Conservation (phyloP, 2,888 invertebrate species). For the Pollenia griseotomentosa region DNA sequence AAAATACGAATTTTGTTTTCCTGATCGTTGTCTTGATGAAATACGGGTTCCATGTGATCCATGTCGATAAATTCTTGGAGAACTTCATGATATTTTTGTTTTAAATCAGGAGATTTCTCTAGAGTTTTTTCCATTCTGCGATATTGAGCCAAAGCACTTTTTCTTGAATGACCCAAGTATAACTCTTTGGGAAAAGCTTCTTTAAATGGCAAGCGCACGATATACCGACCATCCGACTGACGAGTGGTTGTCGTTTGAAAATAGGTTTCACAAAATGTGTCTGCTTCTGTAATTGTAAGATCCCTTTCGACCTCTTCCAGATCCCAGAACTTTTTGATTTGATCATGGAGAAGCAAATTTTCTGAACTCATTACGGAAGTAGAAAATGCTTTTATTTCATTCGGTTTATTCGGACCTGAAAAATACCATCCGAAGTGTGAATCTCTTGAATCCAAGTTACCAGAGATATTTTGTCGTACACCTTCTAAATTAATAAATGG, state of each 20-base stretch:
- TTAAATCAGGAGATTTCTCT: neutral
- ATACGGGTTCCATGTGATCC: conserved; percentile 30
- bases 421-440: conserved; percentile 3
- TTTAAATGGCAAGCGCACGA: neutral
- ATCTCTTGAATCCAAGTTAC: neutral
- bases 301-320: conserved; percentile 19
- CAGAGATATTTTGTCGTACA: neutral
- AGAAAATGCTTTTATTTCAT: neutral
- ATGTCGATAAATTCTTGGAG: conserved; percentile 34
- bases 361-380: neutral
- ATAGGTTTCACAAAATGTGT: conserved; percentile 12
- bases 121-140: conserved; percentile 27
- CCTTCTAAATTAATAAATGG: neutral
- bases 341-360: neutral
- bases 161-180: neutral
- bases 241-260: neutral
- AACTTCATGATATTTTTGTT: neutral
- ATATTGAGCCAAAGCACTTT: conserved; percentile 17
- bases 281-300: neutral
- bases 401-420: neutral
- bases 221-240: neutral
- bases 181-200: neutral
- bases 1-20: neutral
- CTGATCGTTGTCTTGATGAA: neutral
- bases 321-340: conserved; percentile 36